phyloP scores from a whole-genome alignment of 2,113 vertebrate genomes.

The Strix aluco region DNA sequence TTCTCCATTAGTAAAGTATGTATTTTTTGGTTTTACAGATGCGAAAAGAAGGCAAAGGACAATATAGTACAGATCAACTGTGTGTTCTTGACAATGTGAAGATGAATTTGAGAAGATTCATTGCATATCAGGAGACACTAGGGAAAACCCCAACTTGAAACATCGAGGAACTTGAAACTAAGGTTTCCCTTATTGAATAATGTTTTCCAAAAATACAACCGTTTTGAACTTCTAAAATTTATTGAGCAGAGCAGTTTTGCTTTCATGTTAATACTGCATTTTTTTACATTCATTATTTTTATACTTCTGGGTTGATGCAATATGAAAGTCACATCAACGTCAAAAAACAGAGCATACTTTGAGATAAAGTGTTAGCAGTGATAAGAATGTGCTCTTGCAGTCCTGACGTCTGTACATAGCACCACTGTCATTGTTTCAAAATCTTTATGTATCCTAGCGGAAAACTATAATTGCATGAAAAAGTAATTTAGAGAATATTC shows the following conservation, averaged over 20 bases:
- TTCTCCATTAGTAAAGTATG: neutral
- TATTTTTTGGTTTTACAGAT: slow-evolving; percentile 76
- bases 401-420: neutral
- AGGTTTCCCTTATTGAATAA: slow-evolving; percentile 42
- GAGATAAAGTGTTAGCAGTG: neutral
- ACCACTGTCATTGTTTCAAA: neutral
- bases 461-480: neutral
- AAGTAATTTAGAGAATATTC: neutral
- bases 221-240: neutral
- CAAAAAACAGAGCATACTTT: neutral
- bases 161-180: neutral
- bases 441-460: neutral
- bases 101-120: slow-evolving; percentile 93
- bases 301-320: slow-evolving; percentile 36
- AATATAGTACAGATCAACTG: slow-evolving; percentile 86
- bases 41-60: slow-evolving; percentile 89
- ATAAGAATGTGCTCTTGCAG: neutral
- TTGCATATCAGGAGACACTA: slow-evolving; percentile 89
- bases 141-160: slow-evolving; percentile 73
- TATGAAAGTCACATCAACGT: neutral
- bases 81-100: slow-evolving; percentile 95
- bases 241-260: neutral
- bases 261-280: neutral
- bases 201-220: slow-evolving; percentile 28
- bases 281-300: slow-evolving; percentile 23